Evolutionary conservation across 2,797 vertebrate species (phyloP).

Genomic region (Chiroxiphia lanceolata): DNA sequence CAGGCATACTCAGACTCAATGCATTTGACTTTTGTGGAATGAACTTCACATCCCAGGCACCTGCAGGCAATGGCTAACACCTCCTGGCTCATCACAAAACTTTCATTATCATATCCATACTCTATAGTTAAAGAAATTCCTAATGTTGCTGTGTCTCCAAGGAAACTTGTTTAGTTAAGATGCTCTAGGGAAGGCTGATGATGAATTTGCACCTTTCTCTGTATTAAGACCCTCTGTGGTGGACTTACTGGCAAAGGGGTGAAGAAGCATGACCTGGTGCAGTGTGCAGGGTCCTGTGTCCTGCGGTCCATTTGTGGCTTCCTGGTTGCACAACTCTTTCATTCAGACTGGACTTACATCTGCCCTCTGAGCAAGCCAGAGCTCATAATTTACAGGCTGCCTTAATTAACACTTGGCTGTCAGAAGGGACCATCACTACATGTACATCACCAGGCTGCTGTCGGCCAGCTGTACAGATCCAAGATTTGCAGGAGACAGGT

Average conservation of each 20-base stretch:
- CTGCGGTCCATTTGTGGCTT: not conserved
- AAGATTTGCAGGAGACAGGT: not conserved
- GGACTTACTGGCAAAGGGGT: not conserved
- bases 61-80: not conserved
- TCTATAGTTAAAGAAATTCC: not conserved
- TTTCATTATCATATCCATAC: not conserved
- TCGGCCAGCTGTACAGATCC: not conserved
- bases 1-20: not conserved
- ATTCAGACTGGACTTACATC: not conserved
- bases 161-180: not conserved
- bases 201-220: not conserved
- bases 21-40: not conserved
- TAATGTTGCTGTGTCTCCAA: not conserved
- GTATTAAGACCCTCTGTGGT: not conserved
- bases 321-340: not conserved
- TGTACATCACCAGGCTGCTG: not conserved
- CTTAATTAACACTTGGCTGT: not conserved
- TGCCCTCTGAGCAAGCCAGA: not conserved
- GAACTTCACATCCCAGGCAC: not conserved
- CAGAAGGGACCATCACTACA: not conserved
- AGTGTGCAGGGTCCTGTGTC: not conserved
- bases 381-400: not conserved
- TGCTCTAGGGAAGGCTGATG: not conserved
- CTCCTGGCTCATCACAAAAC: not conserved
- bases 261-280: not conserved